Percentiles rank a stretch among this genome's conserved stretches.
phyloP scores from a whole-genome alignment of 1,140 invertebrate species.

The Lasioglossum albipes region DNA sequence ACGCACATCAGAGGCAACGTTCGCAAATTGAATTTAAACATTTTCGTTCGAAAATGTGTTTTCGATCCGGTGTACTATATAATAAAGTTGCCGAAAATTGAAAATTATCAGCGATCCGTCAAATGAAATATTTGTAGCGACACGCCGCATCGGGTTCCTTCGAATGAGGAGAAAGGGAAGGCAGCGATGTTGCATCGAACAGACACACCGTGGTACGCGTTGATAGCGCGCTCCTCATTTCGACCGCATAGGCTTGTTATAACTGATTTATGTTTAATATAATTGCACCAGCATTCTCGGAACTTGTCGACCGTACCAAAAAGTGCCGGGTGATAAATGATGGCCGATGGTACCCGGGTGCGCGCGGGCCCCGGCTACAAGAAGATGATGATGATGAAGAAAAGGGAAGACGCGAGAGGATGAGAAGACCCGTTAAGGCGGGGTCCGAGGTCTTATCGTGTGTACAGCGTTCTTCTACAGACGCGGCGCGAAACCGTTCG shows the following conservation, averaged over 20 bases:
- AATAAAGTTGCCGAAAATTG: too few species aligned
- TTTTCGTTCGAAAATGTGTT: too few species aligned
- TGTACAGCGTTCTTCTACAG: not conserved
- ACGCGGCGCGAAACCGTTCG: not conserved
- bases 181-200: not conserved
- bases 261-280: slow-evolving; percentile 74
- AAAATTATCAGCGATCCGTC: not conserved
- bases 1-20: too few species aligned
- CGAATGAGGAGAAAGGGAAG: not conserved
- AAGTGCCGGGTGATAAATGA: slow-evolving; percentile 68
- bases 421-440: slow-evolving; percentile 41
- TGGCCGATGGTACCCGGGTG: slow-evolving; percentile 53
- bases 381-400: slow-evolving; percentile 57
- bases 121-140: not conserved
- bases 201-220: slow-evolving; percentile 24
- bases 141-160: not conserved
- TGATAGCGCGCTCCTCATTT: slow-evolving; percentile 53
- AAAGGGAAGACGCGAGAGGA: slow-evolving; percentile 36
- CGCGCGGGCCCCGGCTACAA: slow-evolving; percentile 39
- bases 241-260: slow-evolving; percentile 65
- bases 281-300: slow-evolving; percentile 64
- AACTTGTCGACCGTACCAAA: slow-evolving; percentile 63
- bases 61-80: too few species aligned
- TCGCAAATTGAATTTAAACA: too few species aligned
- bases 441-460: slow-evolving; percentile 42